A percentile compares a stretch with the other conserved stretches of the same genome.
Evolutionary conservation across 2,113 vertebrate genomes (phyloP).

Genomic region (Acanthisitta chloris): DNA sequence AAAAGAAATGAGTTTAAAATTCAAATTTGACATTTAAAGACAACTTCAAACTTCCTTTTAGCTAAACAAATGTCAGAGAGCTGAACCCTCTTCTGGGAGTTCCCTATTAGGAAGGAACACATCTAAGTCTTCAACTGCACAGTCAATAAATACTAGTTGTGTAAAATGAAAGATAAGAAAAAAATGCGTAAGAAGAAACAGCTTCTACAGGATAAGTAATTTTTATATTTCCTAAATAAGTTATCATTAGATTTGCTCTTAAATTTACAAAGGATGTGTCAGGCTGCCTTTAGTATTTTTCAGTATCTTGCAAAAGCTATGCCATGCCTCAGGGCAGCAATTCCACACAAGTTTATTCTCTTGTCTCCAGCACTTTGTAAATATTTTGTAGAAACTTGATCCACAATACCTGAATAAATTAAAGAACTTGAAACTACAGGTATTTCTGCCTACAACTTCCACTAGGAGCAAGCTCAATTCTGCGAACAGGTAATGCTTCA

Average conservation of each 20-base stretch:
- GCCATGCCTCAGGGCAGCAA: neutral
- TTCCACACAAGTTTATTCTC: neutral
- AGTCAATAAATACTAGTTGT: neutral
- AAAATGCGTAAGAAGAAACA: neutral
- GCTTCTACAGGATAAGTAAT: neutral
- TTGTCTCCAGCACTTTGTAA: neutral
- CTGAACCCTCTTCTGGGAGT: neutral
- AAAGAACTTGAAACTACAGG: neutral
- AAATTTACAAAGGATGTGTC: neutral
- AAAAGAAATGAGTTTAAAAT: neutral
- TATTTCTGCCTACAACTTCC: neutral
- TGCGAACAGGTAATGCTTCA: neutral
- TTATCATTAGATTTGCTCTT: neutral
- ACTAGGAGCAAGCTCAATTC: neutral
- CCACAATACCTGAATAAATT: neutral
- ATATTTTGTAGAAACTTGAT: neutral
- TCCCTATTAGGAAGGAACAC: neutral
- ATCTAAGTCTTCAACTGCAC: neutral
- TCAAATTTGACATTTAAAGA: neutral
- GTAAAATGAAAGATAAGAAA: neutral
- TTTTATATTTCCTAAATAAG: neutral
- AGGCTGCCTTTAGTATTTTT: neutral
- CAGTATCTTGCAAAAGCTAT: neutral
- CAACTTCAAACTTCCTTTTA: neutral
- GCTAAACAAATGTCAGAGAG: neutral